A percentile compares a stretch with the other conserved stretches of the same genome.
Evolutionary conservation across 1,140 invertebrate species (phyloP).

Genomic region (Lucilia sericata): DNA sequence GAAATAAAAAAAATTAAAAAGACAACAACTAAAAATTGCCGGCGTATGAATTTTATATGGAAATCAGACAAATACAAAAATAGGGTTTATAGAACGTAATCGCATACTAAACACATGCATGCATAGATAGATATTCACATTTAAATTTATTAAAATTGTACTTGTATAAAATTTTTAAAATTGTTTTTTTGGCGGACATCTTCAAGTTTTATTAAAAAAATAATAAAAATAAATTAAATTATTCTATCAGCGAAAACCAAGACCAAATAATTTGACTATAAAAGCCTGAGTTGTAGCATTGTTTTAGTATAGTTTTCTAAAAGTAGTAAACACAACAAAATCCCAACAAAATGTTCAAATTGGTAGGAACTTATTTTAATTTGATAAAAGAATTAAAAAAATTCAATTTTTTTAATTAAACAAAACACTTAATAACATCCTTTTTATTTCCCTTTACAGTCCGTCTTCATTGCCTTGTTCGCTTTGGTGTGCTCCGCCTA

Average conservation of each 20-base stretch:
- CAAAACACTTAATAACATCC: neutral
- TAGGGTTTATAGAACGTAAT: conserved; percentile 31
- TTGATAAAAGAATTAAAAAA: neutral
- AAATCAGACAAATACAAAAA: neutral
- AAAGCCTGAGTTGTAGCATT: neutral
- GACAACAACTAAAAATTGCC: neutral
- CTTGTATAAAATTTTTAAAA: neutral
- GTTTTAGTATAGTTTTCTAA: conserved; percentile 23
- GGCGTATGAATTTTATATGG: neutral
- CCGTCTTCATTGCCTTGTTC: conserved; percentile 60
- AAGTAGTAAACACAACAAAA: conserved; percentile 49
- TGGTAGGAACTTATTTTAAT: conserved; percentile 51
- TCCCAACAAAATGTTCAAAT: conserved; percentile 64
- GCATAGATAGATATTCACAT: neutral
- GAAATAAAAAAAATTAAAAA: neutral
- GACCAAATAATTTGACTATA: conserved; percentile 19
- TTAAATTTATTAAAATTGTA: neutral
- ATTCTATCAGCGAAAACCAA: neutral
- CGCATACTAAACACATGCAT: neutral
- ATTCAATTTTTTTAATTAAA: neutral
- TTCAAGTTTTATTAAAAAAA: conserved; percentile 17
- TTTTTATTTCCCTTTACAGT: conserved; percentile 51
- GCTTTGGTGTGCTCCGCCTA: conserved; percentile 58
- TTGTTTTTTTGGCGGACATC: conserved; percentile 35
- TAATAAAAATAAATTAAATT: neutral